Conservation (phyloP, 2,113 vertebrate genomes). For the Chiloscyllium plagiosum region DNA sequence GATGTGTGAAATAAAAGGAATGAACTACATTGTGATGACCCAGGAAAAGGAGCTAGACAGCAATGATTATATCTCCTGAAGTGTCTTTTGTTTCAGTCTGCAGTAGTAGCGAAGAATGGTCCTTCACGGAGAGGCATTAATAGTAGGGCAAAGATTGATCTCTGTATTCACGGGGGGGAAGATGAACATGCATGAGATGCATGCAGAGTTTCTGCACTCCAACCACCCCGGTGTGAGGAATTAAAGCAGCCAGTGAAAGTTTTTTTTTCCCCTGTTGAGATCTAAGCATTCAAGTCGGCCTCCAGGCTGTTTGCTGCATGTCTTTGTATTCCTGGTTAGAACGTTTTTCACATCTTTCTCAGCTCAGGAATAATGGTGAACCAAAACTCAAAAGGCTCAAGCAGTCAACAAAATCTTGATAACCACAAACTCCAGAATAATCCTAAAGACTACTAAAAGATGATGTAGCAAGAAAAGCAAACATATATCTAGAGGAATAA, state of each 20-base stretch:
- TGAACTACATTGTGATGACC: constrained; percentile 64
- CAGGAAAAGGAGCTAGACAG: constrained; percentile 67
- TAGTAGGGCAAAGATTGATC: constrained; percentile 71
- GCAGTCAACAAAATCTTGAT: constrained; percentile 46
- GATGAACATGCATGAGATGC: constrained; percentile 88
- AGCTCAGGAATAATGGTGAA: constrained; percentile 50
- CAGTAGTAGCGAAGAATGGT: constrained; percentile 73
- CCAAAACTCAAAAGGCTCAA: constrained; percentile 55
- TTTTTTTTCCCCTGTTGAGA: constrained; percentile 45
- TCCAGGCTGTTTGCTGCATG: constrained; percentile 49
- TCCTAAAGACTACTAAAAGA: neutral
- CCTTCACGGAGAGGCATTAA: constrained; percentile 72
- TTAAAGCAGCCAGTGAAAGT: constrained; percentile 47
- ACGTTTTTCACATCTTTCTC: constrained; percentile 53
- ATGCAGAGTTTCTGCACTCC: constrained; percentile 74
- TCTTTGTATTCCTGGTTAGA: constrained; percentile 48
- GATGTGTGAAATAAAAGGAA: constrained; percentile 65
- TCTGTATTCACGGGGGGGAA: constrained; percentile 83
- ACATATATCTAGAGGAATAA: neutral
- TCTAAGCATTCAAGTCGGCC: constrained; percentile 52
- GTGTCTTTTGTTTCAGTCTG: constrained; percentile 77
- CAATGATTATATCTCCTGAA: constrained; percentile 74
- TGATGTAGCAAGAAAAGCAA: neutral
- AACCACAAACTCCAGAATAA: neutral
- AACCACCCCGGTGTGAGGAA: constrained; percentile 52